Percentiles rank a stretch among this genome's conserved stretches.
These are phyloP conservation scores for Metacarcinus magister DNA, from an alignment of 2,888 invertebrate species.

Conservation along the genomic window DNA sequence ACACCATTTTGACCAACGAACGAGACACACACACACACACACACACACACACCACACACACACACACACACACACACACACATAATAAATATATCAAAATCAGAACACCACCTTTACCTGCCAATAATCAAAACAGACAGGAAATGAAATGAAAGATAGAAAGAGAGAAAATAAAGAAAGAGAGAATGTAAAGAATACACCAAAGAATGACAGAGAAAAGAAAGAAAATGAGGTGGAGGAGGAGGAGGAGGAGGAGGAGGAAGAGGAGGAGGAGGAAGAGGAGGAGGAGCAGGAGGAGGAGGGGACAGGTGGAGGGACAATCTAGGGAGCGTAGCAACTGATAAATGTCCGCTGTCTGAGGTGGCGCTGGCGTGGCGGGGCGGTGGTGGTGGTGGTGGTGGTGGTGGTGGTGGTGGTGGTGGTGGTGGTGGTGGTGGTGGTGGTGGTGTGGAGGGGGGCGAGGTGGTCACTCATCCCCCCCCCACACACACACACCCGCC, in stretches of 20 bases:
- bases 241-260: constrained; percentile 6
- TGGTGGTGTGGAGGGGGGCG: too few species aligned
- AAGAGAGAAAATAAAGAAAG: neutral
- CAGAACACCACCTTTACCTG: neutral
- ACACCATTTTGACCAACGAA: too few species aligned
- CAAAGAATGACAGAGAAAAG: neutral
- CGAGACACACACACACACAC: too few species aligned
- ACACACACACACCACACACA: too few species aligned
- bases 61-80: too few species aligned
- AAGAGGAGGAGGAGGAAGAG: constrained; percentile 22
- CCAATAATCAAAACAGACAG: neutral
- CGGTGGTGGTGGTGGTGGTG: neutral
- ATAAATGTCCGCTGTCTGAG: constrained; percentile 2
- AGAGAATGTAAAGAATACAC: neutral
- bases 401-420: neutral
- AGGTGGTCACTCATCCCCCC: neutral
- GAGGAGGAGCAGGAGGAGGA: neutral
- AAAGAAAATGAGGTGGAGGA: neutral
- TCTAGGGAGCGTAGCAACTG: constrained; percentile 41
- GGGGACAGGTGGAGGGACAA: constrained; percentile 30
- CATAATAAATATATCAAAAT: too few species aligned
- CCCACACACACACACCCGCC: neutral
- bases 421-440: too few species aligned
- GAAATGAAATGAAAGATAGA: neutral
- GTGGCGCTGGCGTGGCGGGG: constrained; percentile 29